phyloP scores from a whole-genome alignment of 2,113 vertebrate genomes.

The Pedionomus torquatus region DNA sequence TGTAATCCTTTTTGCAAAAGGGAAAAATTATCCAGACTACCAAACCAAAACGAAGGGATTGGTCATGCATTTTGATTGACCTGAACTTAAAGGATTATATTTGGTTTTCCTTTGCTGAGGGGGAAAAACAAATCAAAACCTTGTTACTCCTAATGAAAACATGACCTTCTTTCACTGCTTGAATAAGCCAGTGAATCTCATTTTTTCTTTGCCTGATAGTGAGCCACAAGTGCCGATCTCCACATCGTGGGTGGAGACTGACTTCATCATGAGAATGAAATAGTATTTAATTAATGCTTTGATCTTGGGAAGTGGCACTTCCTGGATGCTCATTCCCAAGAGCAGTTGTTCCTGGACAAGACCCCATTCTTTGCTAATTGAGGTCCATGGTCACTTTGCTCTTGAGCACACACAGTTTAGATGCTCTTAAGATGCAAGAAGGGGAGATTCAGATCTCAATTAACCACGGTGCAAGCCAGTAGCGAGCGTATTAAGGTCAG shows the following conservation, averaged over 20 bases:
- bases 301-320: neutral
- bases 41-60: conserved; percentile 10
- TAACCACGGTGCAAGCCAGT: neutral
- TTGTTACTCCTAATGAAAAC: neutral
- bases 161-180: neutral
- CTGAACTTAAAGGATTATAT: conserved; percentile 2
- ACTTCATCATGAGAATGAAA: neutral
- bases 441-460: neutral
- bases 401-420: neutral
- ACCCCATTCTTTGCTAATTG: neutral
- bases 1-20: neutral
- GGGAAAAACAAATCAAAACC: neutral
- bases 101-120: neutral
- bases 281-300: neutral
- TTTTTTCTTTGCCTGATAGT: neutral
- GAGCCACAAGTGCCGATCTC: neutral
- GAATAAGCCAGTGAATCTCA: neutral
- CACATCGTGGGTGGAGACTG: neutral
- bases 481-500: neutral
- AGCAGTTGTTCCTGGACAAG: neutral
- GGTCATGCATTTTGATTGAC: neutral
- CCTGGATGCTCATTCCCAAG: neutral
- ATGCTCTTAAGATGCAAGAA: neutral
- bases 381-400: neutral
- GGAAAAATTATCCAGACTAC: neutral